These are phyloP conservation scores for Pseudonaja textilis DNA, from an alignment of 2,113 vertebrate species.

Conservation along the genomic window DNA sequence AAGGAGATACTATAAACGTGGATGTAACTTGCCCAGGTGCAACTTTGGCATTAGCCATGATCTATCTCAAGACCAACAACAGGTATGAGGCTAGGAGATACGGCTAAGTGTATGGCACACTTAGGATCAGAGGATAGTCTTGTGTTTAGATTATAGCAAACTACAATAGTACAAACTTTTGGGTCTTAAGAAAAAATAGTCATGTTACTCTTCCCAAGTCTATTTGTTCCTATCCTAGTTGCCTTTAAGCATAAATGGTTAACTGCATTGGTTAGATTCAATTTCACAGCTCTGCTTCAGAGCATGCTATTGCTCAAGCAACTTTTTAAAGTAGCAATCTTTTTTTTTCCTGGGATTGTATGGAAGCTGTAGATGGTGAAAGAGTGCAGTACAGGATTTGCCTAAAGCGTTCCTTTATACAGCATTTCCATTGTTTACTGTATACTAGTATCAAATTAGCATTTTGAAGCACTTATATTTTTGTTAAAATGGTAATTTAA, in stretches of 20 bases:
- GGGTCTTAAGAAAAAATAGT: background rate
- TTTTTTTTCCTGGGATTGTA: background rate
- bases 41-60: constrained; percentile 95
- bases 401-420: background rate
- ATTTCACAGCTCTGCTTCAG: background rate
- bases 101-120: background rate
- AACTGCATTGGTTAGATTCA: background rate
- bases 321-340: background rate
- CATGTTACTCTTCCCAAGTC: background rate
- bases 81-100: constrained; percentile 69
- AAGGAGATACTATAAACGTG: constrained; percentile 96
- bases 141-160: background rate
- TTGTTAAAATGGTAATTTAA: background rate
- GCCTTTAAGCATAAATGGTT: background rate
- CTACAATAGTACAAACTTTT: background rate
- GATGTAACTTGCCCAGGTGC: constrained; percentile 97
- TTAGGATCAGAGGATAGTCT: background rate
- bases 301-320: background rate
- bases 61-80: constrained; percentile 99
- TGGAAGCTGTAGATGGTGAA: background rate
- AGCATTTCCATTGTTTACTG: background rate
- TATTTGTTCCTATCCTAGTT: background rate
- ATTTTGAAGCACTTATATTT: background rate
- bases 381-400: background rate
- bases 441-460: background rate